Percentiles rank a stretch among this genome's conserved stretches.
These are phyloP conservation scores for Beroe ovata DNA, from an alignment of 37 sponge, comb jelly and placozoan species.

Conservation along the genomic window DNA sequence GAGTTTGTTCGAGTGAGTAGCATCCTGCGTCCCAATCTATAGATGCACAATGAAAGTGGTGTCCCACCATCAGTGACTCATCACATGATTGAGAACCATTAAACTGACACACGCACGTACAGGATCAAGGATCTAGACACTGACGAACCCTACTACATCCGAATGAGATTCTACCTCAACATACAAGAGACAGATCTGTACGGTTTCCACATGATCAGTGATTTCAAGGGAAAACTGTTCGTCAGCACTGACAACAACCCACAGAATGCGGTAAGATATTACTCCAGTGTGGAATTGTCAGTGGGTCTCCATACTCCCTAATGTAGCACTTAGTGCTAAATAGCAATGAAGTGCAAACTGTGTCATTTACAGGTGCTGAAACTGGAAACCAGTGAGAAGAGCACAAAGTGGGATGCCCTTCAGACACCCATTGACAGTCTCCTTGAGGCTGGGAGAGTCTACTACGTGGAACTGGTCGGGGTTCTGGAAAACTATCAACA, in stretches of 20 bases:
- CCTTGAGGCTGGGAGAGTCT: constrained; percentile 34
- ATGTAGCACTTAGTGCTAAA: too few relatives aligned
- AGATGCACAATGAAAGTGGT: too few relatives aligned
- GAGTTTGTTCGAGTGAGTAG: neutral
- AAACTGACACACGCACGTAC: too few relatives aligned
- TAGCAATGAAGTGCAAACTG: too few relatives aligned
- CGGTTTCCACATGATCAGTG: constrained; percentile 48
- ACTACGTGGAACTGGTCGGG: constrained; percentile 50
- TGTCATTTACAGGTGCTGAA: constrained; percentile 13
- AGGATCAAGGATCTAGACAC: constrained; percentile 11
- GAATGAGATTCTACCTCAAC: constrained; percentile 29
- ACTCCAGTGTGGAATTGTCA: too few relatives aligned
- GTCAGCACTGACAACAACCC: constrained; percentile 27
- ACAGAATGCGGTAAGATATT: neutral
- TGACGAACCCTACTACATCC: constrained; percentile 30
- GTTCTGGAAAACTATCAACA: constrained; percentile 1
- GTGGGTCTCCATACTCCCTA: too few relatives aligned
- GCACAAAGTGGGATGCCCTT: neutral
- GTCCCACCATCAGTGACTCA: too few relatives aligned
- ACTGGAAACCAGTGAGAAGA: neutral
- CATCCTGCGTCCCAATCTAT: too few relatives aligned
- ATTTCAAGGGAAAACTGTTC: constrained; percentile 25
- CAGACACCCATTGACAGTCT: neutral
- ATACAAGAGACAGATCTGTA: constrained; percentile 59
- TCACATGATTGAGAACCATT: too few relatives aligned